Percentiles rank a stretch among this genome's conserved stretches.
These are phyloP conservation scores for Diorhabda carinulata DNA, from an alignment of 1,140 invertebrate genomes.

Conservation along the genomic window DNA sequence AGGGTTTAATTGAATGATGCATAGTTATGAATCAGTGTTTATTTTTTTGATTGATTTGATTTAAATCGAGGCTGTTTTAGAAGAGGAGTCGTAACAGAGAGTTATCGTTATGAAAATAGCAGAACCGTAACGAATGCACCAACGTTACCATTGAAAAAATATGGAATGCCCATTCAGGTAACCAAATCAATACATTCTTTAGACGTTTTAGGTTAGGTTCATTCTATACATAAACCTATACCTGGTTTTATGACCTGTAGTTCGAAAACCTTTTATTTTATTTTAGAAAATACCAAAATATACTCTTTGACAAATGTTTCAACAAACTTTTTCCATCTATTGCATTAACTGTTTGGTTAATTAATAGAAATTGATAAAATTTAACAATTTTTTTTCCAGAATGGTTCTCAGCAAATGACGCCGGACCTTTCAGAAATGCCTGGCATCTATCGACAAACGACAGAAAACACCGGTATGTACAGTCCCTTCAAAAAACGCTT, in stretches of 20 bases:
- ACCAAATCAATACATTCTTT: no score
- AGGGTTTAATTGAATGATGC: no score
- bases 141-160: conserved; percentile 52
- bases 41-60: not conserved
- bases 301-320: not conserved
- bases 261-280: no score
- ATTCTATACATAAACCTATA: no score
- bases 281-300: no score
- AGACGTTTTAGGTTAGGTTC: no score
- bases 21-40: not conserved
- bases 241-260: no score
- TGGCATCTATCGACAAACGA: conserved; percentile 45
- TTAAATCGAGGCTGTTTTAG: conserved; percentile 45
- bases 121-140: conserved; percentile 45
- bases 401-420: conserved; percentile 34
- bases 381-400: conserved; percentile 25
- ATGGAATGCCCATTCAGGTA: conserved; percentile 45
- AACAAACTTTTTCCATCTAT: not conserved
- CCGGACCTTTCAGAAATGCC: conserved; percentile 32
- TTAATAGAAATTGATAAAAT: no score
- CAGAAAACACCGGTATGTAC: conserved; percentile 47
- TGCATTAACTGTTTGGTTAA: no score
- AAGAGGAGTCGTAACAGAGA: conserved; percentile 67
- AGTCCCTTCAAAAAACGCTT: conserved; percentile 39
- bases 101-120: conserved; percentile 60